Conservation (phyloP, 2,797 vertebrate genomes). For the Gobio occitaniae region DNA sequence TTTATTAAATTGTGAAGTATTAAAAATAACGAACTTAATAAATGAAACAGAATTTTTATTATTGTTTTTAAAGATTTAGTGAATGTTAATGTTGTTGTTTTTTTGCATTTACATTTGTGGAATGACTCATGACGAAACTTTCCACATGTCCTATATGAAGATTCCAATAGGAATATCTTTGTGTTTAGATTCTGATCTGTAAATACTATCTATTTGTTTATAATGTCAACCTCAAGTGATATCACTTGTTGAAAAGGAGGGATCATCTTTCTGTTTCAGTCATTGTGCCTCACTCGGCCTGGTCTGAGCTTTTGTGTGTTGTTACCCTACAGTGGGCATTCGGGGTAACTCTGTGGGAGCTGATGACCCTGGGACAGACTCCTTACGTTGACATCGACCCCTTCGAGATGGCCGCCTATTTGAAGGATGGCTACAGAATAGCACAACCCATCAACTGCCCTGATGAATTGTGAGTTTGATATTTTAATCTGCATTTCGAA, state of each 20-base stretch:
- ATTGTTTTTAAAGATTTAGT: neutral
- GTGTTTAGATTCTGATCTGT: neutral
- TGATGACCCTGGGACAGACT: conserved; percentile 98
- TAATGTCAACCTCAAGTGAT: neutral
- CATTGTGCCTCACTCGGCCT: neutral
- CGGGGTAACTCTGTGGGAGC: conserved; percentile 95
- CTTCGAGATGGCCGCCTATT: conserved; percentile 98
- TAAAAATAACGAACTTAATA: neutral
- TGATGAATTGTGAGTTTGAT: conserved; percentile 91
- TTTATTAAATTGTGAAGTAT: neutral
- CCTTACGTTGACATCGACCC: conserved; percentile 98
- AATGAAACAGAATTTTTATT: neutral
- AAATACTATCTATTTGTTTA: conserved; percentile 9
- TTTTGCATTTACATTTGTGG: neutral
- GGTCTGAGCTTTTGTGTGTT: neutral
- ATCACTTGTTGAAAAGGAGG: neutral
- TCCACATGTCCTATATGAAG: neutral
- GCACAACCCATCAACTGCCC: conserved; percentile 99
- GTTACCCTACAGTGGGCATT: conserved; percentile 91
- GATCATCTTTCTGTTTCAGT: neutral
- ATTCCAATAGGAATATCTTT: neutral
- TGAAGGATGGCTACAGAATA: conserved; percentile 99
- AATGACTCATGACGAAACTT: neutral
- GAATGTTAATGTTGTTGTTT: neutral
- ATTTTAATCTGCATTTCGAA: neutral